These are phyloP conservation scores for Azemiops feae DNA, from an alignment of 2,113 vertebrate genomes.

Conservation along the genomic window DNA sequence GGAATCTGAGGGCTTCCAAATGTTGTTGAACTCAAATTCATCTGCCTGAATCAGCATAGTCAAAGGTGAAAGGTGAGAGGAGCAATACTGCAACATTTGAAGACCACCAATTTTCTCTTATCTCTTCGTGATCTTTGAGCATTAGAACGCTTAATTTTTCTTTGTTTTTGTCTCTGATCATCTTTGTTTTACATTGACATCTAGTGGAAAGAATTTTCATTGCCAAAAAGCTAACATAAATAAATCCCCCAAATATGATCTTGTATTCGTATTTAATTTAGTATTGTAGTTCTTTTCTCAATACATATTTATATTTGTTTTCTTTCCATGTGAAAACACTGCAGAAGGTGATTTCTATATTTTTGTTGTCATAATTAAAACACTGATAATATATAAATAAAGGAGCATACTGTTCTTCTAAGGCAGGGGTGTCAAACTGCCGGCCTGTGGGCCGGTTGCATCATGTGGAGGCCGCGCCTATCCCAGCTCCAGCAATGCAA, in stretches of 20 bases:
- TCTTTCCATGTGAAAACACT: neutral
- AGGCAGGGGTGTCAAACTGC: too few relatives aligned
- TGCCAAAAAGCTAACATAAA: neutral
- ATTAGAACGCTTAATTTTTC: fast-evolving
- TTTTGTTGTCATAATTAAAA: neutral
- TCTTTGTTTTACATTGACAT: conserved; percentile 56
- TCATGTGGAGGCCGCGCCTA: too few relatives aligned
- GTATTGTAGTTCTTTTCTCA: neutral
- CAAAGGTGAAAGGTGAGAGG: neutral
- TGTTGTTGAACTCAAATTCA: neutral
- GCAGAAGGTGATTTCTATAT: neutral
- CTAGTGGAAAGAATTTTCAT: conserved; percentile 52
- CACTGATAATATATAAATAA: neutral
- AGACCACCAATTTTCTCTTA: neutral
- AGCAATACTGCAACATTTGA: neutral
- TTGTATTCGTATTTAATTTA: neutral
- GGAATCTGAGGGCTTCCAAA: neutral
- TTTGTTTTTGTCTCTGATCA: neutral
- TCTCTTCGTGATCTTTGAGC: neutral
- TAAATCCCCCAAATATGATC: neutral
- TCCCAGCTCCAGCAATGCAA: too few relatives aligned
- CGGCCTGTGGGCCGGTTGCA: too few relatives aligned
- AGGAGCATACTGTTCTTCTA: neutral
- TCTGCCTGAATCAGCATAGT: neutral
- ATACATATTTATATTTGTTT: neutral